Base-by-base conservation (phyloP, 2,888 invertebrate species). In the Dione vanillae region DNA sequence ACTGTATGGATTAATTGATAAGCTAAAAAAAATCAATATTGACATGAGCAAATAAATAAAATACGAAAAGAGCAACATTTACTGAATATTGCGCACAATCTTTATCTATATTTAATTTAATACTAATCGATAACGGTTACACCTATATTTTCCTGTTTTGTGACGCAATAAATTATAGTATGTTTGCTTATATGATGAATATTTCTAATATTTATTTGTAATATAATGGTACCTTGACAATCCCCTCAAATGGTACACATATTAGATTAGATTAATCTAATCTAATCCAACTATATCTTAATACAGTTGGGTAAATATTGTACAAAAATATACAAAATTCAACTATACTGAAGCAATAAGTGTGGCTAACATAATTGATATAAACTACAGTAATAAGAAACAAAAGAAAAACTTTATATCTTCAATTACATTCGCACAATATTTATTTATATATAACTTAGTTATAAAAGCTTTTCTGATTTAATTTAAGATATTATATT, bases 181-280 rank as follows among this genome's bases (percentile, higher is more conserved):
- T 54, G 35, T n/a, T 54, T n/a, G n/a, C n/a, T n/a, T n/a, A n/a
- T n/a, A n/a, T n/a, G n/a, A n/a, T n/a, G n/a, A n/a, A n/a, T n/a
- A n/a, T 54, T 54, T 37, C 16, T n/a, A 37, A 0, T 37, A 35
- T 54, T 37, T 37, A 37, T 9, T 54, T 54, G 35, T 10, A 6
- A n/a, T 54, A n/a, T 5, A 40, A 16, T 56, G 16, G 16, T 37
- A 56, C 56, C 56, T 56, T 56, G 56, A 37, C 56, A 16, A 40
- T 16, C 37, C 56, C 56, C 37, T 40, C 56, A 12, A 16, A 19
- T 11, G 37, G 19, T 7, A 40, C 0, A 54, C 1, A 40, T 19
- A 16, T 1, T 16, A 56, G 56, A 56, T 56, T 56, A 56, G 56
- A 56, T 56, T 56, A 56, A 56, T 16, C 5, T n/a, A n/a, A n/a